A percentile compares a stretch with the other conserved stretches of the same genome.
phyloP scores from a whole-genome alignment of 2,113 vertebrate species.

The Thryonomys swinderianus region DNA sequence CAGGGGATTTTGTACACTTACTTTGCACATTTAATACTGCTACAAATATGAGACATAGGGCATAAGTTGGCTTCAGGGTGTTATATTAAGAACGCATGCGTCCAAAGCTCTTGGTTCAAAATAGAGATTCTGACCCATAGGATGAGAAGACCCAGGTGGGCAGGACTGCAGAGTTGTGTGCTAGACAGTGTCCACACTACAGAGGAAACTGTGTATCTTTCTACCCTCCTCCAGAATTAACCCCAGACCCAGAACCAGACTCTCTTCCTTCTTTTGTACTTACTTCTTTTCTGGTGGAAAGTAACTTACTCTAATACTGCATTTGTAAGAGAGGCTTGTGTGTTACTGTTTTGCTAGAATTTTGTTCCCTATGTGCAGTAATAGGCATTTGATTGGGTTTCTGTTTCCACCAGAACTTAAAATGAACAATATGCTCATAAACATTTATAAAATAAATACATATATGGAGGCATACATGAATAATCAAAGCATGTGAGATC shows the following conservation, averaged over 20 bases:
- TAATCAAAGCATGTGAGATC: neutral
- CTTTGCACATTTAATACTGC: neutral
- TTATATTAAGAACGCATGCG: neutral
- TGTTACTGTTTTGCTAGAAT: neutral
- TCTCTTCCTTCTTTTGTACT: neutral
- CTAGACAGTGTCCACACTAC: neutral
- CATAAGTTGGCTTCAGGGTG: neutral
- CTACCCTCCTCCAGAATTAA: neutral
- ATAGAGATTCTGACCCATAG: neutral
- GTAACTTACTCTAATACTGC: neutral
- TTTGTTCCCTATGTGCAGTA: neutral
- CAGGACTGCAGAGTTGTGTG: neutral
- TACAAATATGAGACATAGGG: neutral
- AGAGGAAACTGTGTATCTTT: neutral
- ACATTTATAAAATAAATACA: slow-evolving; percentile 1
- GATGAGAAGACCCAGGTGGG: neutral
- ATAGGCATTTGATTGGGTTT: neutral
- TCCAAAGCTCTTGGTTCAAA: neutral
- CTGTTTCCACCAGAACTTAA: neutral
- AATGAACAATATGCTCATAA: neutral
- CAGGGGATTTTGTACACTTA: neutral
- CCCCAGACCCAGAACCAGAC: fast-evolving
- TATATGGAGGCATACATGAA: neutral
- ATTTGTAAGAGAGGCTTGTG: neutral
- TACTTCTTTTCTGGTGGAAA: neutral